Percentiles rank a stretch among this genome's conserved stretches.
Conservation (phyloP, 2,888 invertebrate species). For the Bimastos eiseni region DNA sequence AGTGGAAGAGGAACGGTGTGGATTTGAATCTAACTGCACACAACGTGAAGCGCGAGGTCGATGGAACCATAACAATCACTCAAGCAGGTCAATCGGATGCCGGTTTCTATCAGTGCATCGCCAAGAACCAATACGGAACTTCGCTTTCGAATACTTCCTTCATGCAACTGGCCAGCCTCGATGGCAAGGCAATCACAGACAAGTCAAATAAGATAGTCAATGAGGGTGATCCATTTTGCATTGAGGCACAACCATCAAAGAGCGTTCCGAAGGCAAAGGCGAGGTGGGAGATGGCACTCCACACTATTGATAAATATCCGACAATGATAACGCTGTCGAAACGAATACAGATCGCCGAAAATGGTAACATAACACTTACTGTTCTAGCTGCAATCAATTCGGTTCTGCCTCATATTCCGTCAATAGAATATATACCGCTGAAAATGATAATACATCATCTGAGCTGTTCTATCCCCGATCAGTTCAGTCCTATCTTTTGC, state of each 20-base stretch:
- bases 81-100: neutral
- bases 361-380: neutral
- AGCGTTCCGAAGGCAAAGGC: neutral
- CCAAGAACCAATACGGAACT: neutral
- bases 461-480: too few relatives aligned
- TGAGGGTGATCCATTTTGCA: neutral
- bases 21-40: neutral
- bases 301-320: neutral
- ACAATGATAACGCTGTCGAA: neutral
- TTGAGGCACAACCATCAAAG: neutral
- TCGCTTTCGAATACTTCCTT: constrained; percentile 19
- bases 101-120: constrained; percentile 22
- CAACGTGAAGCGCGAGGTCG: neutral
- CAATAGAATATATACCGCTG: too few relatives aligned
- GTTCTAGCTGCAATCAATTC: too few relatives aligned
- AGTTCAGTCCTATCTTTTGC: too few relatives aligned
- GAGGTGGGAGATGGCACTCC: neutral
- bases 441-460: too few relatives aligned
- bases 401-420: too few relatives aligned
- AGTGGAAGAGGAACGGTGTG: constrained; percentile 15
- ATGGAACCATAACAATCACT: neutral
- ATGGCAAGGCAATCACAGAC: too few relatives aligned
- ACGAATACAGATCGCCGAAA: neutral
- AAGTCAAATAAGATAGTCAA: neutral
- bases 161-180: neutral